Percentiles rank a stretch among this genome's conserved stretches.
Conservation (phyloP, 2,888 invertebrate genomes). For the Mesorhabditis belari region DNA sequence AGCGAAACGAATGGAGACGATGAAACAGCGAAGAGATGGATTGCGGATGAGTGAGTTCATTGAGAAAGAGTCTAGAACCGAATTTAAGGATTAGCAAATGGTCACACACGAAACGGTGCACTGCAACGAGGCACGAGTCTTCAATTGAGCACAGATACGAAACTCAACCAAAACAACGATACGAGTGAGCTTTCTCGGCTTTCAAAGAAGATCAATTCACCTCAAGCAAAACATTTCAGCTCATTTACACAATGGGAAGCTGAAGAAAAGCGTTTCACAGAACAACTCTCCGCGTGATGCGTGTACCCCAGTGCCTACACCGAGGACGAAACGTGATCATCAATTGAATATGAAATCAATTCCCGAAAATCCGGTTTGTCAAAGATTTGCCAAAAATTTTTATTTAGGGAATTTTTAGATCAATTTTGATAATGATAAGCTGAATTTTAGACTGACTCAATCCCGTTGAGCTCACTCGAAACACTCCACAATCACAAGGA, state of each 20-base stretch:
- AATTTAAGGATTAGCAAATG: neutral
- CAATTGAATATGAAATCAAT: neutral
- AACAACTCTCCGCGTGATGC: neutral
- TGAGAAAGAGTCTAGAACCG: neutral
- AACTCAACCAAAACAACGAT: too few relatives aligned
- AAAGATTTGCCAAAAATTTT: too few relatives aligned
- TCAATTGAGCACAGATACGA: too few relatives aligned
- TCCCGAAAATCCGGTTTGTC: too few relatives aligned
- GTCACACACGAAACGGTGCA: neutral
- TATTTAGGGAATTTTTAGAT: too few relatives aligned
- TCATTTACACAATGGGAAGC: neutral
- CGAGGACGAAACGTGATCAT: neutral
- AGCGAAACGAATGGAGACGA: conserved; percentile 23
- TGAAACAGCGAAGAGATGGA: conserved; percentile 18
- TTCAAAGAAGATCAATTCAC: too few relatives aligned
- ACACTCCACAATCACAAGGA: too few relatives aligned
- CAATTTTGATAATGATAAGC: too few relatives aligned
- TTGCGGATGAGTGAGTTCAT: neutral
- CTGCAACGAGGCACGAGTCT: neutral
- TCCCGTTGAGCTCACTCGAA: too few relatives aligned
- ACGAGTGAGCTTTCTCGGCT: too few relatives aligned
- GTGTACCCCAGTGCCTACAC: neutral
- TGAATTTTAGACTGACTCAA: too few relatives aligned
- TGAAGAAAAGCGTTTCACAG: neutral
- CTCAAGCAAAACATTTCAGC: too few relatives aligned